These are phyloP conservation scores for Lycorma delicatula DNA, from an alignment of 1,140 invertebrate species.

Conservation along the genomic window DNA sequence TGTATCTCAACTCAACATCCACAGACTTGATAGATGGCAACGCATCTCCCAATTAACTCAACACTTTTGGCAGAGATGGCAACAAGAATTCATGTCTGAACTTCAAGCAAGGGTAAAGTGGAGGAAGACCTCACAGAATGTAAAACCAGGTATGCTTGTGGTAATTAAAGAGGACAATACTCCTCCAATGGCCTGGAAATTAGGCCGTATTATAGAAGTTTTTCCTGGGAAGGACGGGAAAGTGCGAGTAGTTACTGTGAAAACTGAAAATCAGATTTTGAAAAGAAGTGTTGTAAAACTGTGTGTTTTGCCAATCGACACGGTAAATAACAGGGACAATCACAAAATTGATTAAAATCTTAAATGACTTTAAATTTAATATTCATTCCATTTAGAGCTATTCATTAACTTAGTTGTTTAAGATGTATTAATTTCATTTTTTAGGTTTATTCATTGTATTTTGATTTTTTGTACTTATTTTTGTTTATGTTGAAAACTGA, in stretches of 20 bases:
- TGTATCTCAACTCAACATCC: conserved; percentile 18
- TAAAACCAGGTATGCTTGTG: conserved; percentile 30
- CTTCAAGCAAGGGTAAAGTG: conserved; percentile 31
- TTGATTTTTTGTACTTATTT: too few species aligned
- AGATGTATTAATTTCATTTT: too few species aligned
- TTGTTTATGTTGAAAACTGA: too few species aligned
- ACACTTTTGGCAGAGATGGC: conserved; percentile 34
- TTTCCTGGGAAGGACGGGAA: conserved; percentile 32
- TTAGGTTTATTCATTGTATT: too few species aligned
- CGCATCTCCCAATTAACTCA: conserved; percentile 26
- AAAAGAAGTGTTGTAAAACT: too few species aligned
- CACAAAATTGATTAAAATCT: too few species aligned
- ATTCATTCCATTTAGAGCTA: too few species aligned
- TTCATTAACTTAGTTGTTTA: too few species aligned
- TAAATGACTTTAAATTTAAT: too few species aligned
- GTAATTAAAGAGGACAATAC: conserved; percentile 33
- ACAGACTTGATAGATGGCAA: conserved; percentile 23
- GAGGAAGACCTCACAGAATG: conserved; percentile 15
- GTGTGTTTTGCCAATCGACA: too few species aligned
- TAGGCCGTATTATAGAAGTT: conserved; percentile 28
- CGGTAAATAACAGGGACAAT: too few species aligned
- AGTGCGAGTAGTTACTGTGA: conserved; percentile 31
- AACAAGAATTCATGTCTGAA: conserved; percentile 30
- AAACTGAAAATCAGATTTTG: too few species aligned
- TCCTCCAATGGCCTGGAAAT: conserved; percentile 33